Conservation (phyloP, 2,113 vertebrate species). For the Numida meleagris region DNA sequence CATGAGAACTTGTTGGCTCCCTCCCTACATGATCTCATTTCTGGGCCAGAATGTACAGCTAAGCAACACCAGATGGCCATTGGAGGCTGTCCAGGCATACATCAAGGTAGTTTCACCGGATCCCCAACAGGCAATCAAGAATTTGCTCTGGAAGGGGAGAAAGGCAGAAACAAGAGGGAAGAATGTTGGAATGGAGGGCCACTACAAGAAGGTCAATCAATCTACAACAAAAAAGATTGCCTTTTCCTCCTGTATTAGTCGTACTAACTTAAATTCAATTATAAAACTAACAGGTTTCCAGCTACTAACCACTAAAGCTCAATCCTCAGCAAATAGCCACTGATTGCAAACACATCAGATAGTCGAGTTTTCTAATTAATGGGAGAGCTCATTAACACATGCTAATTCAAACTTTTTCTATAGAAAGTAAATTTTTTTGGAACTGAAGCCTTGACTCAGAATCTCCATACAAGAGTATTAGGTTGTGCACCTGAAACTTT, state of each 20-base stretch:
- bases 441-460: background rate
- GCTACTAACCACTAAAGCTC: background rate
- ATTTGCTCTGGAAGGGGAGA: background rate
- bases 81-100: background rate
- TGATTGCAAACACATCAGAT: background rate
- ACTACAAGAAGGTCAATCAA: background rate
- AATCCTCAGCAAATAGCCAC: background rate
- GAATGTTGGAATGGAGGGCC: background rate
- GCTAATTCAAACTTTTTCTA: background rate
- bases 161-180: background rate
- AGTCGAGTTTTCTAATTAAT: background rate
- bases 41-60: background rate
- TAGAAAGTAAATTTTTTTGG: background rate
- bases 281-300: background rate
- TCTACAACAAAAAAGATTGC: background rate
- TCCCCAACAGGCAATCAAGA: background rate
- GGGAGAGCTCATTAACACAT: background rate
- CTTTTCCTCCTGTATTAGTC: background rate
- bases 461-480: background rate
- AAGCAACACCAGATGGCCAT: constrained; percentile 41
- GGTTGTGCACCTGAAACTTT: background rate
- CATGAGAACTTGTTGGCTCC: background rate
- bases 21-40: constrained; percentile 6
- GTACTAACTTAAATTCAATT: background rate
- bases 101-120: constrained; percentile 27